Evolutionary conservation across 2,888 invertebrate genomes (phyloP), one percentile per base, ranked within the genome.

Genomic region (Dione vanillae): DNA sequence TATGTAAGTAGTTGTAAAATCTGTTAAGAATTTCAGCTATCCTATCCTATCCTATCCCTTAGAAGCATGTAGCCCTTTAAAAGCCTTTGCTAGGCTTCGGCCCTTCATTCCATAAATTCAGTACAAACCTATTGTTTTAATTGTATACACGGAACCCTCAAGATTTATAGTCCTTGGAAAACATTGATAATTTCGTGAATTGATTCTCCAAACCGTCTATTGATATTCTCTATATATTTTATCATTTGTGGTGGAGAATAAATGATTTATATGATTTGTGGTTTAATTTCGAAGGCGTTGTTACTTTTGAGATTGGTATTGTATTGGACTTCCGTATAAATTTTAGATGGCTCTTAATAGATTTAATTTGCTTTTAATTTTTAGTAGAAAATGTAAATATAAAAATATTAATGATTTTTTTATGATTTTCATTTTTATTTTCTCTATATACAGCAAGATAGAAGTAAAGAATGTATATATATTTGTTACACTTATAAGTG

Each of bases 171-270:
- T 69, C 73, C 69, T 70, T 72, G 58, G 73, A 65, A 74, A 73
- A 76, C 74, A 72, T 74, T 74, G 75, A 80, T 78, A 78, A 78
- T 79, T 72, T 70, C 49, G 69, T 73, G 72, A 79, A 80, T 79
- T 79, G 77, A 78, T 78, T 77, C 72, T 68, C 61, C 61, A 77
- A 77, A 76, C 78, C 75, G 75, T 77, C 76, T 77, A 76, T 71
- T 75, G 76, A 69, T 72, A 37, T n/a, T n/a, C 8, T 20, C 19
- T n/a, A 27, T 59, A 20, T 43, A n/a, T 10, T 59, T 59, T 59
- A n/a, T 20, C 43, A 27, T 43, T 54, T 37, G 27, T 6, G 19
- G 41, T 20, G 40, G 14, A 9, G 19, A 14, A 19, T 10, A 51
- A 56, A 40, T 56, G 37, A 37, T 37, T 54, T 54, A 9, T 37